Conservation (phyloP, 2,888 invertebrate species). For the Apodemia zela region DNA sequence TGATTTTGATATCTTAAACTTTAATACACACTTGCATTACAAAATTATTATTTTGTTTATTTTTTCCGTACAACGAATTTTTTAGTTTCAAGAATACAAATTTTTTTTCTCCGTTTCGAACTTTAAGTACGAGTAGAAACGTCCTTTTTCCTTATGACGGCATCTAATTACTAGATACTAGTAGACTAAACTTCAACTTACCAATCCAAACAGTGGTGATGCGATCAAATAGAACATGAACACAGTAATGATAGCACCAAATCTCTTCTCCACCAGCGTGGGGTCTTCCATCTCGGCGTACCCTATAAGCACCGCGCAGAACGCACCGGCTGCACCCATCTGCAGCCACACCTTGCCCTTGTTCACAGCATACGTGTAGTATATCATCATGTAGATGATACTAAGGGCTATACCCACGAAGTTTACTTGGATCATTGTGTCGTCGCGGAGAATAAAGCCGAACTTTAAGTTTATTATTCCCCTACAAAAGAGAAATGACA, state of each 20-base stretch:
- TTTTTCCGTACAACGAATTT: too few species aligned
- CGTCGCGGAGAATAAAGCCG: slow-evolving; percentile 86
- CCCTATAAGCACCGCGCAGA: slow-evolving; percentile 80
- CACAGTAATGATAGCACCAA: slow-evolving; percentile 85
- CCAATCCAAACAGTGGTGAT: slow-evolving; percentile 85
- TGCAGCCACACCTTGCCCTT: slow-evolving; percentile 78
- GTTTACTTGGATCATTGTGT: slow-evolving; percentile 89
- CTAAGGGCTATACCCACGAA: slow-evolving; percentile 86
- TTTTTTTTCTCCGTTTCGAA: too few species aligned
- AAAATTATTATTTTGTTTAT: too few species aligned
- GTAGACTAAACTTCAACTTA: slow-evolving; percentile 56
- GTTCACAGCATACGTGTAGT: slow-evolving; percentile 82
- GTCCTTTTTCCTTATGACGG: too few species aligned
- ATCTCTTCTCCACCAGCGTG: slow-evolving; percentile 83
- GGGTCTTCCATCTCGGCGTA: slow-evolving; percentile 85
- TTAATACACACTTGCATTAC: too few species aligned
- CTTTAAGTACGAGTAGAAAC: too few species aligned
- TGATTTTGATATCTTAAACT: too few species aligned
- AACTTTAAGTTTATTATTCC: slow-evolving; percentile 88
- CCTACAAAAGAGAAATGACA: slow-evolving; percentile 65
- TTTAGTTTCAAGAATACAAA: too few species aligned
- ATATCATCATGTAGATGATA: slow-evolving; percentile 83
- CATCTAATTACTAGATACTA: too few species aligned
- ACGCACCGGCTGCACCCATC: slow-evolving; percentile 74
- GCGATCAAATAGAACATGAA: slow-evolving; percentile 84